Conservation (phyloP, 2,797 vertebrate species). For the Microchirus variegatus region DNA sequence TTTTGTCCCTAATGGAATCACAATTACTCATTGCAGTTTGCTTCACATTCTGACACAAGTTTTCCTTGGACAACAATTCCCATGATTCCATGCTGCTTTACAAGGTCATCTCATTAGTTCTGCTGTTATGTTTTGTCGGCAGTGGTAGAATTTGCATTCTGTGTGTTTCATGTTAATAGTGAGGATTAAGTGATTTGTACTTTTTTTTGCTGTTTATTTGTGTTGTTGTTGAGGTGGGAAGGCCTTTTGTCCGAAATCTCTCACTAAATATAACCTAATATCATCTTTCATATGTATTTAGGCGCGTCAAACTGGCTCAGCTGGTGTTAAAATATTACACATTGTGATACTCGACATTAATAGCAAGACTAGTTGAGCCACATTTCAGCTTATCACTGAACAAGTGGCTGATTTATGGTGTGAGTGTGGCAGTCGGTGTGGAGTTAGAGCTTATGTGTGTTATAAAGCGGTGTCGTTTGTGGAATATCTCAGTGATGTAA, state of each 20-base stretch:
- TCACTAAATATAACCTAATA: conserved; percentile 5
- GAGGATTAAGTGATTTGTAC: too few species aligned
- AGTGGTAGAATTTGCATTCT: too few species aligned
- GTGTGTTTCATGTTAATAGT: too few species aligned
- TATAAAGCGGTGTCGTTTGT: conserved; percentile 20
- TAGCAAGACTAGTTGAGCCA: conserved; percentile 22
- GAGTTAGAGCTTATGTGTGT: neutral
- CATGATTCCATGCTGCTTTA: too few species aligned
- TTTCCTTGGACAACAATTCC: too few species aligned
- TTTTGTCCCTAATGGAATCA: too few species aligned
- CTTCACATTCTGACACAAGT: too few species aligned
- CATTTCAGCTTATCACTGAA: neutral
- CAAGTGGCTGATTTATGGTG: conserved; percentile 15
- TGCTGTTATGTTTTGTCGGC: too few species aligned
- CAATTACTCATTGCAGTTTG: too few species aligned
- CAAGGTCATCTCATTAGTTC: too few species aligned
- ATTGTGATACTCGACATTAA: conserved; percentile 30
- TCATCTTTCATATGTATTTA: conserved; percentile 13
- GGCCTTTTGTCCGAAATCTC: neutral
- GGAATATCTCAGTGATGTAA: conserved; percentile 27
- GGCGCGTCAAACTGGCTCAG: conserved; percentile 3
- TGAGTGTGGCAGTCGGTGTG: neutral
- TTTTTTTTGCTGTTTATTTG: too few species aligned
- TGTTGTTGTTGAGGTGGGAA: too few species aligned
- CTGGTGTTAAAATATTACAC: conserved; percentile 13